Evolutionary conservation across 2,888 invertebrate species (phyloP), one percentile per base, ranked within the genome.

Genomic region (Phaedon cochleariae): DNA sequence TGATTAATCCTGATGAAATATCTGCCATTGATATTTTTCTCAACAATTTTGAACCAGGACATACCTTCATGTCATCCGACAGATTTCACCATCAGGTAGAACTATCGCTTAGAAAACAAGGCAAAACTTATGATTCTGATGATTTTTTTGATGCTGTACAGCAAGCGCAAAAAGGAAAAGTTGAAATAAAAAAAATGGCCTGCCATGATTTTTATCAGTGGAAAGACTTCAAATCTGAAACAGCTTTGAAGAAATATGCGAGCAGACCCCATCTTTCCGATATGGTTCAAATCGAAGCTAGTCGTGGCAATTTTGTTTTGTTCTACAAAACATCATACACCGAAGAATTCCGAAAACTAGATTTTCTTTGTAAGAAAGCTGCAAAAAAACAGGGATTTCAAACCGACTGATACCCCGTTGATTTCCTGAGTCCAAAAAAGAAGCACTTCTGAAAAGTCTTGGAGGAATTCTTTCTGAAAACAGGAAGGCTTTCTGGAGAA

Each of bases 1-100:
- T 57, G 57, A 41, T 57, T 41, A 57, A 57, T 41, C 41, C 57
- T 21, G 21, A 52, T 52, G 20, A 52, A 52, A 52, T 52, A 21
- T 4, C 22, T 21, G 22, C 52, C 21, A 37, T 37, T 20, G 57
- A 57, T 18, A 10, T 57, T 41, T 37, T 57, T 10, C 41, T 57
- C 37, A 20, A 58, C n/a, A 45, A 58, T 26, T 58, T 57, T 6
- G 57, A 57, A 20, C 48, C 48, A 5, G 26, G 26, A 20, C 20
- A 52, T 52, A 52, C 52, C 6, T 52, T n/a, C n/a, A n/a, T n/a
- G n/a, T n/a, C n/a, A n/a, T n/a, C n/a, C n/a, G n/a, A n/a, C n/a
- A n/a, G n/a, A n/a, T n/a, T n/a, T n/a, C n/a, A n/a, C n/a, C n/a
- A n/a, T n/a, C n/a, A n/a, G n/a, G n/a, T n/a, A n/a, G n/a, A n/a